Base-by-base conservation (phyloP, 2,113 vertebrate species). In the Cygnus buccinator region DNA sequence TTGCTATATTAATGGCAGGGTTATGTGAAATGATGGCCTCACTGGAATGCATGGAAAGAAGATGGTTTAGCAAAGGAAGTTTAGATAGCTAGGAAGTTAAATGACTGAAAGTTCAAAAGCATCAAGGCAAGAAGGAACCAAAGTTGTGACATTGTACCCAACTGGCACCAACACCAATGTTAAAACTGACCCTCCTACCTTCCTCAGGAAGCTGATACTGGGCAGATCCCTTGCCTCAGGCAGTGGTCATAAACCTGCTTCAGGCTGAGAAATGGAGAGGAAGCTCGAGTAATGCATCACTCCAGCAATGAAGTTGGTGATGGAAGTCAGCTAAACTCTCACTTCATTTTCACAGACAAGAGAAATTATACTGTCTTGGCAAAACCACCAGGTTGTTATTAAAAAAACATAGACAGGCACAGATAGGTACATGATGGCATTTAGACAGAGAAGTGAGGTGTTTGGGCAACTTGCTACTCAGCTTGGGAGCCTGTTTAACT, bases 101-200 rank as follows among this genome's bases (percentile, higher is more conserved):
- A 3, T 37, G 14, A 70, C 22, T 77, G n/a, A 70, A 35, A 89
- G 7, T 22, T 87, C 35, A 71, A 71, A 66, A 14, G 2, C 61
- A 66, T 62, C 29, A 78, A 84, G 81, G 26, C 5, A 77, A 74
- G n/a, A 84, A 66, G n/a, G 33, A 71, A 43, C 3, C 19, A 22
- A 44, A 84, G 44, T 5, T n/a, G 16, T 31, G 33, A 72, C 8
- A 46, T 46, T 62, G 26, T 75, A 71, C 59, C 6, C 41, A 67
- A 2, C 11, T n/a, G 59, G 11, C 20, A 77, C 11, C 44, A 62
- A 11, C 7, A 12, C 1, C 7, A 37, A 22, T 22, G 22, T 5
- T 8, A 85, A 37, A 43, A 33, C 9, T 73, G 35, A 43, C 0
- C 0, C 5, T 1, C 4, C 41, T n/a, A 3, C 37, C 19, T 10